phyloP scores from a whole-genome alignment of 1,140 invertebrate species.

The Drosophila melanica region DNA sequence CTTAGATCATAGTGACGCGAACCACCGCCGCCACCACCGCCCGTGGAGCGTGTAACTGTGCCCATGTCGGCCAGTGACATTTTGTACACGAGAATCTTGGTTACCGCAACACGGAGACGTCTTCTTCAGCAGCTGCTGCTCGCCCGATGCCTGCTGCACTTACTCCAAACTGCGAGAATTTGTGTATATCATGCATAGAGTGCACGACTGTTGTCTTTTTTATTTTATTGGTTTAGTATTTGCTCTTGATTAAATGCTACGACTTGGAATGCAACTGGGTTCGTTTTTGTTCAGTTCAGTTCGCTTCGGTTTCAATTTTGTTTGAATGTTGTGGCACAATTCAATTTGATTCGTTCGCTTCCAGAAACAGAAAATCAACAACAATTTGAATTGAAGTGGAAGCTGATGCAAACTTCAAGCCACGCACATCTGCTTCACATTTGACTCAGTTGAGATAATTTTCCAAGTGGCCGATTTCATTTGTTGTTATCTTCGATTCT shows the following conservation, averaged over 20 bases:
- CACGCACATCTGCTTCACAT: constrained; percentile 70
- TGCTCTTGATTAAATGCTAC: constrained; percentile 53
- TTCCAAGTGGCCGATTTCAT: constrained; percentile 15
- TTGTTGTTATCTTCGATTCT: constrained; percentile 33
- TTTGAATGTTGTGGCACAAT: constrained; percentile 49
- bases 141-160: constrained; percentile 23
- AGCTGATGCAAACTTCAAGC: constrained; percentile 30
- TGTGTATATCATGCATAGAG: constrained; percentile 50
- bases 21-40: constrained; percentile 35
- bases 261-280: constrained; percentile 69
- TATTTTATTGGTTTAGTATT: constrained; percentile 29
- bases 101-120: constrained; percentile 35
- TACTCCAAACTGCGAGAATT: constrained; percentile 18
- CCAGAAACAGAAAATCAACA: constrained; percentile 29
- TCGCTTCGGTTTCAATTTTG: constrained; percentile 34
- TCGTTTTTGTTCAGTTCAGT: constrained; percentile 29
- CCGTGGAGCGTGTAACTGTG: constrained; percentile 67
- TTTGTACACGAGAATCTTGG: constrained; percentile 82
- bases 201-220: constrained; percentile 30
- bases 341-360: constrained; percentile 54
- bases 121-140: neutral
- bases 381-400: constrained; percentile 44
- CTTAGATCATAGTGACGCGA: constrained; percentile 53
- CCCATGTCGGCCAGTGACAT: constrained; percentile 83
- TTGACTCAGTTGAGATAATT: constrained; percentile 36